Evolutionary conservation across 2,113 vertebrate genomes (phyloP).

Genomic region (Rhodinocichla rosea): DNA sequence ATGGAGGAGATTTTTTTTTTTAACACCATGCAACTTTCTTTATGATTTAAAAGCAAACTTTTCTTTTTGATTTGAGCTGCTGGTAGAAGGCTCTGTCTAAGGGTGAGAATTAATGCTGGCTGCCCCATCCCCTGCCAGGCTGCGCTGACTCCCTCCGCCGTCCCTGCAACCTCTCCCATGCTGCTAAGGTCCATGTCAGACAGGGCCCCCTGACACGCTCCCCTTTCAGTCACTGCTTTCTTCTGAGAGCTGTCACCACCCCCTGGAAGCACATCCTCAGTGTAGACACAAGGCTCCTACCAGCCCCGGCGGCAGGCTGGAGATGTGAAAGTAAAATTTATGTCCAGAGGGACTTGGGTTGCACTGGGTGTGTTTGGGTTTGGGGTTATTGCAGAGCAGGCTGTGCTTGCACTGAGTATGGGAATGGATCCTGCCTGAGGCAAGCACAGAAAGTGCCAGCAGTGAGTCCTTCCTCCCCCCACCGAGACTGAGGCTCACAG

Average conservation of each 20-base stretch:
- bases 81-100: constrained; percentile 17
- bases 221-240: constrained; percentile 77
- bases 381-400: neutral
- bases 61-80: neutral
- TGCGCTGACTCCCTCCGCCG: constrained; percentile 7
- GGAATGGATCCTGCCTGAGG: neutral
- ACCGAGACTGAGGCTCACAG: neutral
- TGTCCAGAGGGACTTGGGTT: neutral
- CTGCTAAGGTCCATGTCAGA: constrained; percentile 86
- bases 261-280: constrained; percentile 73
- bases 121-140: constrained; percentile 19
- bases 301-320: constrained; percentile 71
- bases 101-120: constrained; percentile 51
- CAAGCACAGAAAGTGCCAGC: neutral
- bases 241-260: constrained; percentile 79
- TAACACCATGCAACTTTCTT: neutral
- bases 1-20: neutral
- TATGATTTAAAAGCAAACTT: constrained; percentile 14
- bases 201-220: constrained; percentile 81
- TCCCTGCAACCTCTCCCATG: constrained; percentile 68
- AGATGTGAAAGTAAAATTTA: constrained; percentile 49
- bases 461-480: neutral
- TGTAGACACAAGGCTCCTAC: constrained; percentile 74
- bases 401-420: neutral
- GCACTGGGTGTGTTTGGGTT: neutral